Base-by-base conservation (phyloP, 2,113 vertebrate species). In the Clarias gariepinus region DNA sequence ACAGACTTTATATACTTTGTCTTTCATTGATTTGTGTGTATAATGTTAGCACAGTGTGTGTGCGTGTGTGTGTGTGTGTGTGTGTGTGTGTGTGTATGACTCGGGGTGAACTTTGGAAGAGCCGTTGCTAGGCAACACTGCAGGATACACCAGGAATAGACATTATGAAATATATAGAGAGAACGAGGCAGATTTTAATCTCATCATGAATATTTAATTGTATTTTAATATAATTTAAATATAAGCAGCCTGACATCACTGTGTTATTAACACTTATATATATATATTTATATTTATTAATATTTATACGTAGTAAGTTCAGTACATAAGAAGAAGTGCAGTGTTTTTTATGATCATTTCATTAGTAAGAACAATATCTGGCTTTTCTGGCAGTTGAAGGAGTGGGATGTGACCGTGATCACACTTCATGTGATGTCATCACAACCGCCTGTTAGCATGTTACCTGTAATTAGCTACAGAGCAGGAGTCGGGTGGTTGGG, bases 111-210 rank as follows among this genome's bases (percentile, higher is more conserved):
- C 88, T 87, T 83, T 90, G 85, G 83, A 87, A 86, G 89, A 81
- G 85, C 80, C 77, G 90, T 90, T 90, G 90, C 89, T 89, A 88
- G 85, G 90, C 90, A 91, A 91, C 90, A 63, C 85, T 71, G 61
- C 88, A 69, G 88, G 87, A 90, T 88, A 88, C 87, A 90, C 90
- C 87, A 89, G 83, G 85, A 89, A 91, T 89, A 91, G 89, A 87
- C 23, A 83, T 88, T 90, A 84, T 88, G 85, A 90, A 89, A 88
- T 85, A 88, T 88, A 87, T 83, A 86, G 78, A 82, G 36, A 69
- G 76, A 83, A 80, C 7, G 63, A 76, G 21, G n/a, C 28, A n/a
- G 33, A 78, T 33, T 86, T 41, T 86, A 18, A 81, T 85, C 21
- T 66, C 68, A 58, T 53, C 33, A 28, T 66, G 63, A 61, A 87